phyloP scores from a whole-genome alignment of 2,113 vertebrate genomes.

The Gadus chalcogrammus region DNA sequence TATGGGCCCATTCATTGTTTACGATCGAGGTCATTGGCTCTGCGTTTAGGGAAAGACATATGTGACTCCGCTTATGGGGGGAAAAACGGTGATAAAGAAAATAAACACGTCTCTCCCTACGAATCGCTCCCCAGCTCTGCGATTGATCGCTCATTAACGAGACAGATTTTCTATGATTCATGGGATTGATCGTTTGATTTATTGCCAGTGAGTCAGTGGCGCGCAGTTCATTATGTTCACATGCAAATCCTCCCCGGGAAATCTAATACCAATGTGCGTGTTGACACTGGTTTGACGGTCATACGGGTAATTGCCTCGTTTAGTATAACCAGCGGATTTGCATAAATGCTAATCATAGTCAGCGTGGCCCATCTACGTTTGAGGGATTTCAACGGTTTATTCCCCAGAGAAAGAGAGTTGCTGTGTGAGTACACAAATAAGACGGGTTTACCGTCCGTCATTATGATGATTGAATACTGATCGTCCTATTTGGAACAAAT shows the following conservation, averaged over 20 bases:
- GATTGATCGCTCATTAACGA: slow-evolving; percentile 39
- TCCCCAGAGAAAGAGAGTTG: too few species aligned
- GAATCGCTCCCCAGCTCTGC: slow-evolving; percentile 32
- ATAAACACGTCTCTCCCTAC: slow-evolving; percentile 46
- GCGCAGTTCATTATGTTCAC: slow-evolving; percentile 43
- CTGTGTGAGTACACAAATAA: too few species aligned
- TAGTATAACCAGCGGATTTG: slow-evolving; percentile 47
- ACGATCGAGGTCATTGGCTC: too few species aligned
- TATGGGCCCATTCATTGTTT: too few species aligned
- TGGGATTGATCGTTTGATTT: slow-evolving; percentile 34
- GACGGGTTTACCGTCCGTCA: too few species aligned
- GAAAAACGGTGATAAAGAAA: slow-evolving; percentile 38
- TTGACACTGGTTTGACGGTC: slow-evolving; percentile 17
- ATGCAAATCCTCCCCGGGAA: slow-evolving; percentile 46
- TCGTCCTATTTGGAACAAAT: too few species aligned
- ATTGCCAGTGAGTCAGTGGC: slow-evolving; percentile 38
- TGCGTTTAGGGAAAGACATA: background rate
- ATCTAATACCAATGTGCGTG: slow-evolving; percentile 37
- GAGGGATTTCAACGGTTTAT: too few species aligned
- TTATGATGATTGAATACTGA: too few species aligned
- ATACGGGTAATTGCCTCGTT: slow-evolving; percentile 49
- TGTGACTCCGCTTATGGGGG: slow-evolving; percentile 33
- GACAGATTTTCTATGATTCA: slow-evolving; percentile 54
- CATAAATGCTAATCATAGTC: slow-evolving; percentile 33
- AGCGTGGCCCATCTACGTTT: too few species aligned